phyloP scores from a whole-genome alignment of 1,140 invertebrate genomes.

The Penaeus indicus region DNA sequence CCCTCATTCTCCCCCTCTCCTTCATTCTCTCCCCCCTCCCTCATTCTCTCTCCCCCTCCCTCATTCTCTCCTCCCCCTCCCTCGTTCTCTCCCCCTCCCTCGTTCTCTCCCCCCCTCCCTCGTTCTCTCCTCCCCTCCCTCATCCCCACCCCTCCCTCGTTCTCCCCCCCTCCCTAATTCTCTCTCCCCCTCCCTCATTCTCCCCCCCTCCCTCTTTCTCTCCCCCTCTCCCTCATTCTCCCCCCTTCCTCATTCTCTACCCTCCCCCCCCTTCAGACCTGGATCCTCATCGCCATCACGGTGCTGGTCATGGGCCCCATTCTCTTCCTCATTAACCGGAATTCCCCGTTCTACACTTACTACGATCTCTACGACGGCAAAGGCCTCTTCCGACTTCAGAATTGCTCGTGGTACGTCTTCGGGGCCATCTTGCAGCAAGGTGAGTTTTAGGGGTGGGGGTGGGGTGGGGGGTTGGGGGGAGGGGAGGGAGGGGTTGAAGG shows the following conservation, averaged over 20 bases:
- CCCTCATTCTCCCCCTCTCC: too few species aligned
- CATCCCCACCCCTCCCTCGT: too few species aligned
- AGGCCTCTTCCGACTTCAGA: slow-evolving; percentile 79
- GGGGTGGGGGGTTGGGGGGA: neutral
- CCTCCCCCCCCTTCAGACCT: slow-evolving; percentile 77
- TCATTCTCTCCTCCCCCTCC: too few species aligned
- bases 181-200: neutral
- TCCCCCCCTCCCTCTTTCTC: neutral
- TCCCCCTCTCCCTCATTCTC: neutral
- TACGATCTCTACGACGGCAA: slow-evolving; percentile 70
- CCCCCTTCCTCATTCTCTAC: neutral
- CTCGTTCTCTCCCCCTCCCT: too few species aligned
- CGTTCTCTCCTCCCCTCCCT: neutral
- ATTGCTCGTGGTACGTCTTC: slow-evolving; percentile 91
- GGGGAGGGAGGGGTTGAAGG: neutral
- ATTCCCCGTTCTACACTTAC: slow-evolving; percentile 80
- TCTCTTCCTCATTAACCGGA: slow-evolving; percentile 81
- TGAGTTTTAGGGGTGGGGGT: slow-evolving; percentile 68
- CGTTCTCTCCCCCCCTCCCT: too few species aligned
- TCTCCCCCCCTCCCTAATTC: neutral
- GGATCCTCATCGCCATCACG: slow-evolving; percentile 81
- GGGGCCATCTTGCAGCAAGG: slow-evolving; percentile 92
- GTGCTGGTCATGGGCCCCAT: slow-evolving; percentile 83
- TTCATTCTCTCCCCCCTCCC: too few species aligned
- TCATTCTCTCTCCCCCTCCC: too few species aligned